phyloP scores from a whole-genome alignment of 2,797 vertebrate species.

The Semaprochilodus insignis region DNA sequence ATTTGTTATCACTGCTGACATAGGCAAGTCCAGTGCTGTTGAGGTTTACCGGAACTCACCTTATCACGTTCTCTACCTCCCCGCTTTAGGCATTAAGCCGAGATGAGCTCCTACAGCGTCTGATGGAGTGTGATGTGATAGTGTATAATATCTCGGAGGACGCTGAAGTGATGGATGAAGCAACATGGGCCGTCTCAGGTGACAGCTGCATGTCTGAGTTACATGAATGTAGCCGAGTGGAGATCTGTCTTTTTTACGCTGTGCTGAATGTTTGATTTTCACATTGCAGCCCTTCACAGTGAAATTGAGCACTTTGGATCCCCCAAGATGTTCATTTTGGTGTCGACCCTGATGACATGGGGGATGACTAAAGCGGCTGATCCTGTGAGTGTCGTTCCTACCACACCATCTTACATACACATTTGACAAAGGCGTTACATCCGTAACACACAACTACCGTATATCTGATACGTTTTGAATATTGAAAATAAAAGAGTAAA shows the following conservation, averaged over 20 bases:
- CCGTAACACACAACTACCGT: no score
- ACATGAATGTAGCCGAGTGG: no score
- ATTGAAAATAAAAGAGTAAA: no score
- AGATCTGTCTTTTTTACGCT: background rate
- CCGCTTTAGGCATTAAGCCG: constrained; percentile 75
- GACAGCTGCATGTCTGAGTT: background rate
- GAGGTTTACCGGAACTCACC: background rate
- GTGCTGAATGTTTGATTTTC: background rate
- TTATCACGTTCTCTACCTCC: background rate
- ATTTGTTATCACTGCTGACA: background rate
- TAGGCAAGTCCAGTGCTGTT: background rate
- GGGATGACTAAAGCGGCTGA: constrained; percentile 81
- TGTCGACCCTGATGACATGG: constrained; percentile 95
- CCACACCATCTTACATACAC: constrained; percentile 1
- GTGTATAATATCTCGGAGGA: constrained; percentile 92
- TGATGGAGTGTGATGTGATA: constrained; percentile 88
- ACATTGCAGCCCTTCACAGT: constrained; percentile 78
- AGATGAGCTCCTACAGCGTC: constrained; percentile 68
- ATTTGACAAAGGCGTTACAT: background rate
- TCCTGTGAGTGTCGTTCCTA: constrained; percentile 76
- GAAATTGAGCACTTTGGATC: constrained; percentile 78
- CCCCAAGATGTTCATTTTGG: constrained; percentile 88
- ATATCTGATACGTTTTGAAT: no score
- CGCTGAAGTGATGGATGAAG: constrained; percentile 83
- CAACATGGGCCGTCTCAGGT: constrained; percentile 87